Conservation (phyloP, 2,113 vertebrate species). For the Amphiprion ocellaris region DNA sequence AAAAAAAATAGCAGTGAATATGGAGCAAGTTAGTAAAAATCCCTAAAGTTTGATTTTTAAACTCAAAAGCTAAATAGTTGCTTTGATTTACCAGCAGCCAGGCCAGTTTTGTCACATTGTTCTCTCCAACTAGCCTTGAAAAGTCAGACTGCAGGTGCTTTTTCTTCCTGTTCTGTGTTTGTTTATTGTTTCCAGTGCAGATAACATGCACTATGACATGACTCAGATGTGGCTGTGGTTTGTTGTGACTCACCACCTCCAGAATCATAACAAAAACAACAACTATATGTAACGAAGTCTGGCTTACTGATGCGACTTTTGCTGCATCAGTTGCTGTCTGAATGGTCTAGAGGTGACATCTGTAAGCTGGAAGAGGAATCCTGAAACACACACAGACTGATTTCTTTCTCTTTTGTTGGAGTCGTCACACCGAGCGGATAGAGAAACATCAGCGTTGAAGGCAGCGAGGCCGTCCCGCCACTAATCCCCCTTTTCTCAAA, state of each 20-base stretch:
- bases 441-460: not conserved
- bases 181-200: too few species aligned
- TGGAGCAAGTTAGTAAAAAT: too few species aligned
- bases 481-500: too few species aligned
- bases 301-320: too few species aligned
- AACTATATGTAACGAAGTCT: too few species aligned
- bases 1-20: too few species aligned
- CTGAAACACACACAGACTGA: not conserved
- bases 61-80: not conserved
- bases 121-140: not conserved
- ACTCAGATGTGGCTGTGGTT: too few species aligned
- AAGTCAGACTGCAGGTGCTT: too few species aligned
- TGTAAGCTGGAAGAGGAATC: constrained; percentile 30
- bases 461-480: not conserved
- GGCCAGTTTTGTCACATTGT: not conserved
- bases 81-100: rapidly evolving
- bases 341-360: not conserved
- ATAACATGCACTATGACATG: too few species aligned
- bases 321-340: too few species aligned
- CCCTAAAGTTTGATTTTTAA: not conserved
- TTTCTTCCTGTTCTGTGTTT: not conserved
- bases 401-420: constrained; percentile 17
- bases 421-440: constrained; percentile 4
- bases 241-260: too few species aligned
- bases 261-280: too few species aligned